These are phyloP conservation scores for Sterna hirundo DNA, from an alignment of 2,113 vertebrate species.

Conservation along the genomic window DNA sequence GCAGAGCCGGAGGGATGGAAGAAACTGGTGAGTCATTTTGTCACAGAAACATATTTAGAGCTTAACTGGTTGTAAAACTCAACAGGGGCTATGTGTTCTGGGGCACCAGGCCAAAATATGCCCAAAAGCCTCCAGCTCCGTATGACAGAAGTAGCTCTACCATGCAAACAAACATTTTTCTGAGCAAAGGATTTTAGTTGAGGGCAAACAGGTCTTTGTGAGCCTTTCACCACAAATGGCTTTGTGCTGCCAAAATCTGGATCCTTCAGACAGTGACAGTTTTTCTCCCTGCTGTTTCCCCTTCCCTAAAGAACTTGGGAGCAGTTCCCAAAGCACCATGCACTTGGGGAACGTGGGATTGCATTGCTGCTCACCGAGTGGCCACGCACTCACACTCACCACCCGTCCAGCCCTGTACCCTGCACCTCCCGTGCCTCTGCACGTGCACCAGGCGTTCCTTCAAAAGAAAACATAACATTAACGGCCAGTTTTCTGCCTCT, in stretches of 20 bases:
- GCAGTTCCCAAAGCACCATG: neutral
- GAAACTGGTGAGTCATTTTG: constrained; percentile 17
- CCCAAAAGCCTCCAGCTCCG: neutral
- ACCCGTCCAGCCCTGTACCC: no score
- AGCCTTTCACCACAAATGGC: neutral
- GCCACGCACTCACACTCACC: fast-evolving
- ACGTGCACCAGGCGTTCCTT: neutral
- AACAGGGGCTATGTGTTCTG: neutral
- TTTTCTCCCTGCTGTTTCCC: neutral
- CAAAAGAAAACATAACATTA: neutral
- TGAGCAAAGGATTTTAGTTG: neutral
- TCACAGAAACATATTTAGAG: constrained; percentile 17
- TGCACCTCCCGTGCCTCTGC: neutral
- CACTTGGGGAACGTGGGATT: neutral
- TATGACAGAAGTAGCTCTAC: neutral
- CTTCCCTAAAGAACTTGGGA: neutral
- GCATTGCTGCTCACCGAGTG: neutral
- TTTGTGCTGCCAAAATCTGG: neutral
- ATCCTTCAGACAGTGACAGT: neutral
- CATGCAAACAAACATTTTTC: neutral
- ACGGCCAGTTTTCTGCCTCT: neutral
- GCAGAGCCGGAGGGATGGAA: neutral
- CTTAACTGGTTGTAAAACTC: constrained; percentile 41
- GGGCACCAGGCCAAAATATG: neutral
- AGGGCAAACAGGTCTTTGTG: neutral